A percentile compares a stretch with the other conserved stretches of the same genome.
Evolutionary conservation across 2,888 invertebrate species (phyloP).

Genomic region (Cyclophora albipunctata): DNA sequence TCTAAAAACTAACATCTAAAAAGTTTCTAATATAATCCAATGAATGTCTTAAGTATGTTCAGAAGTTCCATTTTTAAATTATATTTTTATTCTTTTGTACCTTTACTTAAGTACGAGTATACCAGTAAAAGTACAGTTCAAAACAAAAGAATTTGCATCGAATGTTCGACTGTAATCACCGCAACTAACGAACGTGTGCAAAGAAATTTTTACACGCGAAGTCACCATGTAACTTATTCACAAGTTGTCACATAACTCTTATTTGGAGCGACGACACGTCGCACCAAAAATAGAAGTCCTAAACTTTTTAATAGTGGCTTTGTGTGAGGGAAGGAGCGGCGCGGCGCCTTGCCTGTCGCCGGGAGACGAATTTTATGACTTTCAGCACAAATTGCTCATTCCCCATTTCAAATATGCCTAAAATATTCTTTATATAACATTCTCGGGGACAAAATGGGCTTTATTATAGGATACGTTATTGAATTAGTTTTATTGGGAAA

Average conservation of each 20-base stretch:
- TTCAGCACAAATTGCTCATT: conserved; percentile 60
- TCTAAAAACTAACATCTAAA: no score
- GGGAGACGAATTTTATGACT: conserved; percentile 61
- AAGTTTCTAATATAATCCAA: no score
- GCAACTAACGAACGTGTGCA: neutral
- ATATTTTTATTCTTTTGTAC: no score
- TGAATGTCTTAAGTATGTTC: no score
- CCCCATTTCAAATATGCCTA: conserved; percentile 45
- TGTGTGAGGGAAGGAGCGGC: conserved; percentile 26
- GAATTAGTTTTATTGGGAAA: neutral
- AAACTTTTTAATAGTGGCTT: conserved; percentile 63
- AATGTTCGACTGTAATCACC: no score
- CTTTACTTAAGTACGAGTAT: no score
- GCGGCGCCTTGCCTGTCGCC: conserved; percentile 52
- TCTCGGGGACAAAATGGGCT: neutral
- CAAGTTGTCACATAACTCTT: conserved; percentile 57
- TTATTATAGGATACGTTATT: neutral
- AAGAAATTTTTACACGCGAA: conserved; percentile 25
- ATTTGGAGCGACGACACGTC: conserved; percentile 31
- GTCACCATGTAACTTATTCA: conserved; percentile 30
- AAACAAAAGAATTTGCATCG: no score
- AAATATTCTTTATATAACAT: neutral
- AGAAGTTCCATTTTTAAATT: no score
- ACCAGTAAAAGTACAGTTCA: no score
- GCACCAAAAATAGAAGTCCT: conserved; percentile 64